Percentiles rank a stretch among this genome's conserved stretches.
Conservation (phyloP, 2,113 vertebrate species). For the Vicugna pacos region DNA sequence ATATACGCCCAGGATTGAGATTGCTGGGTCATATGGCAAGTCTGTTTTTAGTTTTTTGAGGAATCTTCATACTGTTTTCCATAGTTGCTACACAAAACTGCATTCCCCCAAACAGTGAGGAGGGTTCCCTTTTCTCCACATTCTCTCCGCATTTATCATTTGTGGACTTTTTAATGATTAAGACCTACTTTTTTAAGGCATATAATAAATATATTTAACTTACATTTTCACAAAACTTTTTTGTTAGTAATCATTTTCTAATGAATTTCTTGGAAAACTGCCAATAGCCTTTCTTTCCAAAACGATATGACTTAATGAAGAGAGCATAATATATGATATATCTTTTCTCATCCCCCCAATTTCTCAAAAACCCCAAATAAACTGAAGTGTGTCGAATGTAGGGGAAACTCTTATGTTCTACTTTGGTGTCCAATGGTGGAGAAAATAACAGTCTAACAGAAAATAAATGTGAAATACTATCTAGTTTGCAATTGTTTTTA, state of each 20-base stretch:
- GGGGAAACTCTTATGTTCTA: neutral
- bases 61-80: too few species aligned
- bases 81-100: too few species aligned
- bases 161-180: neutral
- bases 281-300: conserved; percentile 38
- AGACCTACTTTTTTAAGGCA: conserved; percentile 73
- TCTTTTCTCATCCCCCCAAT: neutral
- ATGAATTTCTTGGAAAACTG: conserved; percentile 22
- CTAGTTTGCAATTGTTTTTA: neutral
- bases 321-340: neutral
- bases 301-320: neutral
- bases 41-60: too few species aligned
- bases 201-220: conserved; percentile 57
- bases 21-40: too few species aligned
- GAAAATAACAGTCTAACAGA: neutral
- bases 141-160: too few species aligned
- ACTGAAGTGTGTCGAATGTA: neutral
- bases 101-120: too few species aligned
- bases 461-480: neutral
- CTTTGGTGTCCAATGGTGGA: neutral
- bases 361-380: conserved; percentile 24
- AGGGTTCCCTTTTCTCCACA: too few species aligned
- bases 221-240: conserved; percentile 78
- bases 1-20: too few species aligned
- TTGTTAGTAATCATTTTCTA: conserved; percentile 68